These are phyloP conservation scores for Melanotaenia parkinsoni DNA, from an alignment of 2,797 vertebrate species.

Conservation along the genomic window DNA sequence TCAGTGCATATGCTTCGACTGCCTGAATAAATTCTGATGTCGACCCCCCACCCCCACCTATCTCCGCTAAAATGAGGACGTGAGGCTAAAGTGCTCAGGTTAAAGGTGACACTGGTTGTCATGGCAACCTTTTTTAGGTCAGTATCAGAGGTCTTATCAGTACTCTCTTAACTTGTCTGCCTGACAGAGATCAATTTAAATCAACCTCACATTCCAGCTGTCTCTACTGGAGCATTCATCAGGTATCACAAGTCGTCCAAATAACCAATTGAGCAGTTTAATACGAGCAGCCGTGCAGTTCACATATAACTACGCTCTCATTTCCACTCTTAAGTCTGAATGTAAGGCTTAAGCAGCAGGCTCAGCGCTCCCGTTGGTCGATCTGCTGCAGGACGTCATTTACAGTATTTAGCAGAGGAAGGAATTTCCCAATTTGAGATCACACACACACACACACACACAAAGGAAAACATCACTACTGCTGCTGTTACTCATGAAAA, in stretches of 20 bases:
- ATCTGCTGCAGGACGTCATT: conserved; percentile 30
- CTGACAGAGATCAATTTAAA: conserved; percentile 49
- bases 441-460: neutral
- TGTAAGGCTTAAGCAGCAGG: neutral
- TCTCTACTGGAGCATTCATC: neutral
- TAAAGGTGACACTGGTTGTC: conserved; percentile 67
- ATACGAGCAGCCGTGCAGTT: rapidly evolving
- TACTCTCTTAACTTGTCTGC: conserved; percentile 44
- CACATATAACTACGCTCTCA: too few relatives aligned
- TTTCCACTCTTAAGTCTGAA: neutral
- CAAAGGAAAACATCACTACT: neutral
- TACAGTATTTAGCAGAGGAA: conserved; percentile 28
- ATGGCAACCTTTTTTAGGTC: conserved; percentile 56
- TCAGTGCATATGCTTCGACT: conserved; percentile 1
- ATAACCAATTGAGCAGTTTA: rapidly evolving
- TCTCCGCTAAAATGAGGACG: conserved; percentile 59
- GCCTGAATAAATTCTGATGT: conserved; percentile 19
- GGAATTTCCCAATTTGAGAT: conserved; percentile 50
- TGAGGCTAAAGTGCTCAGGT: conserved; percentile 57
- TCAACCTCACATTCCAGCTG: conserved; percentile 59
- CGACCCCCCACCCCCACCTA: neutral
- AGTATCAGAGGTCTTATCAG: conserved; percentile 73
- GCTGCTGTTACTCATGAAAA: neutral
- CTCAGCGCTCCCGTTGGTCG: conserved; percentile 8
- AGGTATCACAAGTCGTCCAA: neutral